Conservation (phyloP, 2,888 invertebrate genomes). For the Tenthredo mesomela region DNA sequence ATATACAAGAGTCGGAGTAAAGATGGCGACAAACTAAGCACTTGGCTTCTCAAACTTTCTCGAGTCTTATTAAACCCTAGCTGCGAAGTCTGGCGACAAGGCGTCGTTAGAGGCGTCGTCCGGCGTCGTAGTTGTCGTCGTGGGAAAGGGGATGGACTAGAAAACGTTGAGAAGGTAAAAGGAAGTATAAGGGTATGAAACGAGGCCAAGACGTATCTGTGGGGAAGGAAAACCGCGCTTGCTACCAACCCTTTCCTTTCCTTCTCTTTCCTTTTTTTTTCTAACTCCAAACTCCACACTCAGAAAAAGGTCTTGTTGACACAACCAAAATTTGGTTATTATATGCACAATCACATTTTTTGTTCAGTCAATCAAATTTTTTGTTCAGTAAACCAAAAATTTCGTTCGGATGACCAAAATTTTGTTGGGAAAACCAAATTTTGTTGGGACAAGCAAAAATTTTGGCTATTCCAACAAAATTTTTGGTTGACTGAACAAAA, state of each 20-base stretch:
- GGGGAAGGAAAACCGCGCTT: neutral
- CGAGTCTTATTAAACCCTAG: slow-evolving; percentile 40
- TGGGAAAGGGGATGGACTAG: neutral
- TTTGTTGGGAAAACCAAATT: too few relatives aligned
- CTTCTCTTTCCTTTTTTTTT: neutral
- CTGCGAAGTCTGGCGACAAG: slow-evolving; percentile 19
- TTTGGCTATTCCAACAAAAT: too few relatives aligned
- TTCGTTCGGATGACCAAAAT: too few relatives aligned
- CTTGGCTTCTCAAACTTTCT: slow-evolving; percentile 34
- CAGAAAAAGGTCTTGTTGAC: too few relatives aligned
- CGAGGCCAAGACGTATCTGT: slow-evolving; percentile 29
- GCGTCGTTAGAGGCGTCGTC: slow-evolving; percentile 46
- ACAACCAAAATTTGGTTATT: too few relatives aligned
- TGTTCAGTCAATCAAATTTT: too few relatives aligned
- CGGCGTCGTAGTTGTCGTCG: neutral
- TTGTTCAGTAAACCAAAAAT: too few relatives aligned
- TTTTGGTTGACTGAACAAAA: too few relatives aligned
- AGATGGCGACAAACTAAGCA: slow-evolving; percentile 37
- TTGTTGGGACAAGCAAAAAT: too few relatives aligned
- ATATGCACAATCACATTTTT: too few relatives aligned
- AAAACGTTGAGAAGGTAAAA: neutral
- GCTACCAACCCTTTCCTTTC: neutral
- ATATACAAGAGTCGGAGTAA: neutral
- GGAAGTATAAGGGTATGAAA: neutral
- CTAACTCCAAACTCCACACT: neutral